Evolutionary conservation across 2,888 invertebrate species (phyloP).

Genomic region (Helicoverpa assulta): DNA sequence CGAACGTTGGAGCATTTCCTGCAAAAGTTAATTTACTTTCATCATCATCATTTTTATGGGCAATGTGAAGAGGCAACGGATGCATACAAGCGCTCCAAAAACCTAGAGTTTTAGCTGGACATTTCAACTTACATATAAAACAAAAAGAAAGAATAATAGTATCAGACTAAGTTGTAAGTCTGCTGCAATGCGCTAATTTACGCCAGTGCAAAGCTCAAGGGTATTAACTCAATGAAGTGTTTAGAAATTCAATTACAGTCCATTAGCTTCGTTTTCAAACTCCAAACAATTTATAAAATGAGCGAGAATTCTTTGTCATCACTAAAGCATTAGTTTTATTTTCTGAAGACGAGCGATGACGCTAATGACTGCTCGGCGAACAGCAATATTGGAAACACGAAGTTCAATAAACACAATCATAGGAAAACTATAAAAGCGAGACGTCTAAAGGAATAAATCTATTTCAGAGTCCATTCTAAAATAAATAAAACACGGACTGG

Average conservation of each 20-base stretch:
- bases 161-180: background rate
- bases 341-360: background rate
- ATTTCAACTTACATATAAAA: no score
- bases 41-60: background rate
- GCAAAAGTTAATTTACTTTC: conserved; percentile 46
- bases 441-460: conserved; percentile 17
- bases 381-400: background rate
- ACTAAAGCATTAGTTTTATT: conserved; percentile 2
- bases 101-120: no score
- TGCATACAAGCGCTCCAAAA: no score
- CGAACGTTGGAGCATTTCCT: conserved; percentile 97
- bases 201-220: conserved; percentile 2
- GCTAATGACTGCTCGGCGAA: background rate
- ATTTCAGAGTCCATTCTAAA: conserved; percentile 25
- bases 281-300: conserved; percentile 2
- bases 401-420: conserved; percentile 18
- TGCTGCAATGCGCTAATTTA: background rate
- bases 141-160: background rate
- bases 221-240: conserved; percentile 9
- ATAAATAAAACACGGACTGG: conserved; percentile 30
- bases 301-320: background rate
- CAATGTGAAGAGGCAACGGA: no score
- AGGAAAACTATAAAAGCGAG: conserved; percentile 8
- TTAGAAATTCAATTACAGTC: conserved; percentile 10
- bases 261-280: conserved; percentile 9